These are phyloP conservation scores for Diabrotica undecimpunctata DNA, from an alignment of 1,140 invertebrate species.

Conservation along the genomic window DNA sequence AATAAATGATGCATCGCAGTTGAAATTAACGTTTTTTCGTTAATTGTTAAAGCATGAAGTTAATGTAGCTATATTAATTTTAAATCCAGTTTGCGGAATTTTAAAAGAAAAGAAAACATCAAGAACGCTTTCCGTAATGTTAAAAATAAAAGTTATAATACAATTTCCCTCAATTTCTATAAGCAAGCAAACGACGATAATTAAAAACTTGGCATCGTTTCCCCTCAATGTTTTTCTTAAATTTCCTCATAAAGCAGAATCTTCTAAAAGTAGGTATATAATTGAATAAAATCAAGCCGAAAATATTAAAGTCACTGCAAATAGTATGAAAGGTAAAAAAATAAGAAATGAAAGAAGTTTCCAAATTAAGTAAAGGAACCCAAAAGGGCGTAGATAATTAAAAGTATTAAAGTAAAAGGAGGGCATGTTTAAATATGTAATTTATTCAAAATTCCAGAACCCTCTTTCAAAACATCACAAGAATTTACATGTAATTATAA, in stretches of 20 bases:
- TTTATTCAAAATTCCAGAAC: constrained; percentile 37
- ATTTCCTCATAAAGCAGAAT: background rate
- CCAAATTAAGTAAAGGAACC: constrained; percentile 22
- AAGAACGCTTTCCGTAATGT: too few relatives aligned
- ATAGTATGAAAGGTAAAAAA: background rate
- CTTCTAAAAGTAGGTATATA: background rate
- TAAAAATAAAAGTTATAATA: too few relatives aligned
- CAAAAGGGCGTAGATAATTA: constrained; percentile 28
- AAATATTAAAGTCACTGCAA: constrained; percentile 2
- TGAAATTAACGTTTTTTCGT: too few relatives aligned
- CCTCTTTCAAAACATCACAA: constrained; percentile 39
- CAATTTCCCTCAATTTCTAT: too few relatives aligned
- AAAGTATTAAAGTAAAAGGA: constrained; percentile 26
- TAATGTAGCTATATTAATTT: too few relatives aligned
- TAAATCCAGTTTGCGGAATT: too few relatives aligned
- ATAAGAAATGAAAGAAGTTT: constrained; percentile 8
- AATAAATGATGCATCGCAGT: too few relatives aligned
- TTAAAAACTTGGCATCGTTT: too few relatives aligned
- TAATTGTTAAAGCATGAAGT: too few relatives aligned
- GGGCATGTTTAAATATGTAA: constrained; percentile 33
- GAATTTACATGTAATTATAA: constrained; percentile 41
- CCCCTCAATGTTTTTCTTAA: background rate
- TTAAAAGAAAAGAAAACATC: too few relatives aligned
- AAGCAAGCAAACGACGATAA: too few relatives aligned
- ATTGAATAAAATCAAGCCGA: background rate